Evolutionary conservation across 1,140 invertebrate genomes (phyloP).

Genomic region (Hyposmocoma kahamanoa): DNA sequence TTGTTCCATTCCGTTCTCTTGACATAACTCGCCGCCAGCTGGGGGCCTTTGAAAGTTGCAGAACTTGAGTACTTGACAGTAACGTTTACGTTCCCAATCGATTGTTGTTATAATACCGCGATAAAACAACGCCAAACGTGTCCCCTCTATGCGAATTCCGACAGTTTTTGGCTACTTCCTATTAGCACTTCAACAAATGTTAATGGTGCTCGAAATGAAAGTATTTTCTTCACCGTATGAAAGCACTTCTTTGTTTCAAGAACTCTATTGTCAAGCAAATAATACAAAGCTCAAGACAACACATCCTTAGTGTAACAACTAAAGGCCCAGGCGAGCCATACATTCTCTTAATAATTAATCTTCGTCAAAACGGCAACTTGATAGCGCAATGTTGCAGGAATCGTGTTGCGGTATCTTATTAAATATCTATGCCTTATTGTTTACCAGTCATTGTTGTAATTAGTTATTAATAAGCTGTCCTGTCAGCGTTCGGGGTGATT

Average conservation of each 20-base stretch:
- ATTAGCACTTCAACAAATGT: no score
- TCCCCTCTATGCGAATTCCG: no score
- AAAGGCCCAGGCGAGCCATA: constrained; percentile 21
- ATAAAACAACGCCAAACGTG: not conserved
- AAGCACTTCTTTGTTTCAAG: not conserved
- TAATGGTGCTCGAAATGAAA: not conserved
- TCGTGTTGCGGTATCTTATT: constrained; percentile 54
- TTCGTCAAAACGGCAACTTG: constrained; percentile 49
- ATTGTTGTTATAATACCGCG: constrained; percentile 1
- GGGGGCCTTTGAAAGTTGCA: not conserved
- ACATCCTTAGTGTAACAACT: constrained; percentile 27
- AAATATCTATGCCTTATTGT: constrained; percentile 50
- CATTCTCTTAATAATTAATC: constrained; percentile 47
- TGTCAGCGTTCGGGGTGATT: constrained; percentile 35
- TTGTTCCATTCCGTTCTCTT: not conserved
- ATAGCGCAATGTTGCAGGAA: constrained; percentile 44
- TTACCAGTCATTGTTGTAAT: constrained; percentile 53
- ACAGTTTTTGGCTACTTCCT: not conserved
- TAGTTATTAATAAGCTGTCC: constrained; percentile 54
- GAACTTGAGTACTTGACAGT: not conserved
- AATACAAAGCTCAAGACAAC: constrained; percentile 16
- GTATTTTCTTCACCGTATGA: not conserved
- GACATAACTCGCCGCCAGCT: not conserved
- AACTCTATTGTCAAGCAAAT: constrained; percentile 9
- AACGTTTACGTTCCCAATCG: not conserved